Percentiles rank a stretch among this genome's conserved stretches.
These are phyloP conservation scores for Cataglyphis albicans DNA, from an alignment of 2,888 invertebrate species.

Conservation along the genomic window DNA sequence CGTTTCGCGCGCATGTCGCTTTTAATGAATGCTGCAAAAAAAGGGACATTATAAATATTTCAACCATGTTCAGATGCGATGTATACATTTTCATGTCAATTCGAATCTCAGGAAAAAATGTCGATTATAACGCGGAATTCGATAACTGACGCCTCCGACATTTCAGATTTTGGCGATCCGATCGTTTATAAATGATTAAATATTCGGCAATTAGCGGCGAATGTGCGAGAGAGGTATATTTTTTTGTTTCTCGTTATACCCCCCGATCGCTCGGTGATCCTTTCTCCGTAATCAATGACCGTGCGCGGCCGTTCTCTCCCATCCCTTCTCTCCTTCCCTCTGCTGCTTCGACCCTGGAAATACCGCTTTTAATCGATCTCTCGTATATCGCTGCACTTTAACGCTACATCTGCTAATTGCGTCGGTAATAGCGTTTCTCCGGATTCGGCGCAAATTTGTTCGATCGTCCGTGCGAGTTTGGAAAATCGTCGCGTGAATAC, in stretches of 20 bases:
- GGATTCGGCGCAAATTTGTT: slow-evolving; percentile 57
- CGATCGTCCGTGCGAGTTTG: slow-evolving; percentile 55
- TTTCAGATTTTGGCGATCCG: slow-evolving; percentile 10
- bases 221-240: slow-evolving; percentile 34
- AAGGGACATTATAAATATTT: slow-evolving; percentile 20
- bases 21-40: slow-evolving; percentile 32
- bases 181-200: slow-evolving; percentile 53
- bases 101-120: slow-evolving; percentile 19
- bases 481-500: slow-evolving; percentile 58
- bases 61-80: neutral
- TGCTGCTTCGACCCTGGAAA: neutral
- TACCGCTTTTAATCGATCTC: slow-evolving; percentile 57
- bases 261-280: slow-evolving; percentile 10
- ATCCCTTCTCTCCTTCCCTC: neutral
- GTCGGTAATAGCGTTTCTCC: slow-evolving; percentile 51
- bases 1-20: neutral
- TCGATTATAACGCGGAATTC: slow-evolving; percentile 16
- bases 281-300: slow-evolving; percentile 46
- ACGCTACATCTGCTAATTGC: slow-evolving; percentile 55
- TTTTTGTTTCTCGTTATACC: slow-evolving; percentile 38
- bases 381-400: slow-evolving; percentile 58
- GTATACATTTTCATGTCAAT: slow-evolving; percentile 13
- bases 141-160: slow-evolving; percentile 5
- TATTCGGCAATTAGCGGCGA: slow-evolving; percentile 56
- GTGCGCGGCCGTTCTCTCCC: slow-evolving; percentile 13